Base-by-base conservation (phyloP, 1,140 invertebrate genomes). In the Nomia melanderi region DNA sequence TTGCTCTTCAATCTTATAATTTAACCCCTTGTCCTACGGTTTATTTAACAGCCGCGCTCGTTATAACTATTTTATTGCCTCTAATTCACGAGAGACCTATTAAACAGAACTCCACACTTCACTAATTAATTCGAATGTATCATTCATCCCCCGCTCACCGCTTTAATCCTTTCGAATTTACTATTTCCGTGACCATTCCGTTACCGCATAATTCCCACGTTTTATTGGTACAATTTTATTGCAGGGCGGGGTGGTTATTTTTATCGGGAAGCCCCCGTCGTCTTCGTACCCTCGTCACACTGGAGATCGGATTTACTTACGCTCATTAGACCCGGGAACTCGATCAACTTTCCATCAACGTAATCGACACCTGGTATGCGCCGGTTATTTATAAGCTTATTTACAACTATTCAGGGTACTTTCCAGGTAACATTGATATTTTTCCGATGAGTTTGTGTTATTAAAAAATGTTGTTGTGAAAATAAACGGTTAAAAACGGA, bases 81-180 rank as follows among this genome's bases (percentile, higher is more conserved):
- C n/a, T n/a, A n/a, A n/a, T n/a, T n/a, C n/a, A n/a, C n/a, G n/a
- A n/a, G n/a, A n/a, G n/a, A n/a, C n/a, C n/a, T n/a, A n/a, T n/a
- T n/a, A n/a, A n/a, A n/a, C n/a, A n/a, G n/a, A n/a, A n/a, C n/a
- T n/a, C n/a, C n/a, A n/a, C n/a, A n/a, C n/a, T n/a, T n/a, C n/a
- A n/a, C n/a, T n/a, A n/a, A 44, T 71, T 77, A 71, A 63, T 77
- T 71, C 75, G n/a, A 77, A 71, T 29, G 57, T 36, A 57, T 77
- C 53, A 31, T 64, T 56, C 75, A 44, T 36, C 29, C n/a, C 14
- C n/a, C 14, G 41, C 5, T 27, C 47, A 17, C n/a, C 56, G 12
- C 29, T n/a, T 5, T 59, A 7, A 31, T 17, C 27, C 62, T 31
- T 14, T 12, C 12, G 7, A n/a, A 8, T 56, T 63, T 23, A 62